These are phyloP conservation scores for Apantesis nais DNA, from an alignment of 2,888 invertebrate genomes.

Conservation along the genomic window DNA sequence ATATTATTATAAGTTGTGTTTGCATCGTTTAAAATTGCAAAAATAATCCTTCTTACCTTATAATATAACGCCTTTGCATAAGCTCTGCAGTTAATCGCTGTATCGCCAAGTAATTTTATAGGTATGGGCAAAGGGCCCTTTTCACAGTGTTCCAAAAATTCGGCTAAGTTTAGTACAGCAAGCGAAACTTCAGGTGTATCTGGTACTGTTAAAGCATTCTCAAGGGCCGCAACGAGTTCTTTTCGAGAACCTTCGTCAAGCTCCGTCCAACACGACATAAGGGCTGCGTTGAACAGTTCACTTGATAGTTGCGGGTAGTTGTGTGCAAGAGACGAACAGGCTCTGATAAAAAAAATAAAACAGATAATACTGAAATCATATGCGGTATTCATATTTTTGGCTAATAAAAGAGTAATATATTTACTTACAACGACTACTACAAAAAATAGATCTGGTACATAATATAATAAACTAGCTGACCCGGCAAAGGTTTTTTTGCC, in stretches of 20 bases:
- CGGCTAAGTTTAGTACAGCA: constrained; percentile 97
- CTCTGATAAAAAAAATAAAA: constrained; percentile 79
- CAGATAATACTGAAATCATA: neutral
- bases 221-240: constrained; percentile 93
- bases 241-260: constrained; percentile 92
- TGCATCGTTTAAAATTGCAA: too few relatives aligned
- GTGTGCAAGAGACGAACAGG: constrained; percentile 96
- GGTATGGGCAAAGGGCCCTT: constrained; percentile 97
- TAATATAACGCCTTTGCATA: constrained; percentile 88
- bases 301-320: constrained; percentile 96
- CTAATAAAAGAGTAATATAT: neutral
- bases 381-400: neutral
- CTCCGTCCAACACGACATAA: constrained; percentile 99
- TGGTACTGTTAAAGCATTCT: constrained; percentile 94
- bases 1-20: too few relatives aligned
- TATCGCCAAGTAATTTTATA: constrained; percentile 93
- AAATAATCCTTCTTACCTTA: constrained; percentile 69
- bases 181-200: constrained; percentile 98
- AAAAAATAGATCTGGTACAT: too few relatives aligned
- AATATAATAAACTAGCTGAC: too few relatives aligned
- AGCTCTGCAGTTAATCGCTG: constrained; percentile 96
- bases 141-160: constrained; percentile 99
- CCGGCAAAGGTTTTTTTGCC: too few relatives aligned
- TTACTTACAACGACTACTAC: too few relatives aligned
- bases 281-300: constrained; percentile 98